Conservation (phyloP, 2,888 invertebrate genomes). For the Sphaerophoria taeniata region DNA sequence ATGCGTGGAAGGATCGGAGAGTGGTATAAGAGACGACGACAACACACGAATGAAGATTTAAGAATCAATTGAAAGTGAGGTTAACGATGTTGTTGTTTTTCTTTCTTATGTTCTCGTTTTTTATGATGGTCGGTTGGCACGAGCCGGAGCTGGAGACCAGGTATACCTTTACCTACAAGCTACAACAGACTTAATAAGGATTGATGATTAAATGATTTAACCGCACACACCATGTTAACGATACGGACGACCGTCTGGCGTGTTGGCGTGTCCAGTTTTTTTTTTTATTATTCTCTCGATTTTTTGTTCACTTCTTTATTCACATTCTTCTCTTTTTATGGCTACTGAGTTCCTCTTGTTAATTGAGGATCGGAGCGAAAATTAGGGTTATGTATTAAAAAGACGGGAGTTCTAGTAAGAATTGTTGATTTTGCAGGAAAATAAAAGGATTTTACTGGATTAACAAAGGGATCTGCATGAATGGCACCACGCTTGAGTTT, state of each 20-base stretch:
- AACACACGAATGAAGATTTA: constrained; percentile 57
- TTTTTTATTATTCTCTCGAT: constrained; percentile 1
- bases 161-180: constrained; percentile 8
- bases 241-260: constrained; percentile 50
- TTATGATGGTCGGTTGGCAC: constrained; percentile 49
- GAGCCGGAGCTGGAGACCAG: constrained; percentile 38
- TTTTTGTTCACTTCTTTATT: constrained; percentile 5
- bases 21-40: not conserved
- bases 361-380: constrained; percentile 45
- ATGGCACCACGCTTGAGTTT: no score
- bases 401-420: constrained; percentile 49
- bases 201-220: constrained; percentile 69
- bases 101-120: constrained; percentile 2
- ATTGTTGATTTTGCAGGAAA: not conserved
- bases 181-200: constrained; percentile 15
- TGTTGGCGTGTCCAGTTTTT: constrained; percentile 49
- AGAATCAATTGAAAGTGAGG: constrained; percentile 53
- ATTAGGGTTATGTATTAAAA: not conserved
- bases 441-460: not conserved
- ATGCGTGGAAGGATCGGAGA: constrained; percentile 13
- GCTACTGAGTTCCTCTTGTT: constrained; percentile 60
- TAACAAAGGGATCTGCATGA: no score
- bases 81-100: constrained; percentile 58
- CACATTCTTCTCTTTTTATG: constrained; percentile 19
- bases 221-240: constrained; percentile 38